A percentile compares a stretch with the other conserved stretches of the same genome.
phyloP scores from a whole-genome alignment of 2,888 invertebrate genomes.

The Eurytoma adleriae region DNA sequence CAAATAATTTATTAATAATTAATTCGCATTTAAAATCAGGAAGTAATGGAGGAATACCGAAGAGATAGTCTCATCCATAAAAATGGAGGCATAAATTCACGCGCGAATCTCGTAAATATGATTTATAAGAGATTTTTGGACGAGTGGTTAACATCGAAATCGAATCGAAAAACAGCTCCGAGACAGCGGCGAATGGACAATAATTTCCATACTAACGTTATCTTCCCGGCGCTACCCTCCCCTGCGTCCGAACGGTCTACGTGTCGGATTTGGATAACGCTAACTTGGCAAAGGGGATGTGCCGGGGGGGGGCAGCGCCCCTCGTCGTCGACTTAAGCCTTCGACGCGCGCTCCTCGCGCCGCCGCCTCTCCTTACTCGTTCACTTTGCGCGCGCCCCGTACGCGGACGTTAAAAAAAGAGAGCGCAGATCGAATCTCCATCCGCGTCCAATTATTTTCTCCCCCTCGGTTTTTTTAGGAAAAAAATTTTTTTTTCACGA shows the following conservation, averaged over 20 bases:
- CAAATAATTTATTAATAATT: not conserved
- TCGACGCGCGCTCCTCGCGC: slow-evolving; percentile 23
- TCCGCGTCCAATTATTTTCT: not conserved
- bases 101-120: not conserved
- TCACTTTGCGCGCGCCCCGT: not conserved
- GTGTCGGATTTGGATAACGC: slow-evolving; percentile 70
- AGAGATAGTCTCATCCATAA: too few relatives aligned
- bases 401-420: not conserved
- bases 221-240: slow-evolving; percentile 52
- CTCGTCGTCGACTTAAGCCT: slow-evolving; percentile 47
- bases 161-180: slow-evolving; percentile 28
- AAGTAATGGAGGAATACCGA: too few relatives aligned
- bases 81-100: not conserved
- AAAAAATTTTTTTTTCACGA: not conserved
- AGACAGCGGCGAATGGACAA: slow-evolving; percentile 60
- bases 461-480: not conserved
- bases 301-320: not conserved
- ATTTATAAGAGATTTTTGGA: slow-evolving; percentile 12
- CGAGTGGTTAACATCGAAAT: not conserved
- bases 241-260: slow-evolving; percentile 63
- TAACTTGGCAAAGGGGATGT: slow-evolving; percentile 66
- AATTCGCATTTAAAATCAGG: not conserved
- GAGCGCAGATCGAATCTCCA: not conserved
- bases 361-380: not conserved
- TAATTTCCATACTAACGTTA: slow-evolving; percentile 70